Percentiles rank a stretch among this genome's conserved stretches.
Evolutionary conservation across 2,888 invertebrate species (phyloP).

Genomic region (Pharmacophagus antenor): DNA sequence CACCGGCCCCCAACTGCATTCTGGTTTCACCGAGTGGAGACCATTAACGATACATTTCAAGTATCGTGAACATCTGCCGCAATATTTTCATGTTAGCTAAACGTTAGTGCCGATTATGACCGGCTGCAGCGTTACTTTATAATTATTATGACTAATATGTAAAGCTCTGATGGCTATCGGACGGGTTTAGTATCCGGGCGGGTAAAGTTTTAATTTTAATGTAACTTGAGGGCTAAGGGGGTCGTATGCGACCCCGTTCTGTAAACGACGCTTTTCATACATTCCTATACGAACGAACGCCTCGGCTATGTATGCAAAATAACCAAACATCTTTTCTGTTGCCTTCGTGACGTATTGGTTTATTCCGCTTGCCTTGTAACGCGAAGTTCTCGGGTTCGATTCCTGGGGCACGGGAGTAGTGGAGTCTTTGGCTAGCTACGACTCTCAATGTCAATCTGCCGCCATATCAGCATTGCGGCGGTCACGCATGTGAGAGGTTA

Average conservation of each 20-base stretch:
- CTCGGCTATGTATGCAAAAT: too few relatives aligned
- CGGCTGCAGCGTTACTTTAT: slow-evolving; percentile 37
- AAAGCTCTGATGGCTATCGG: slow-evolving; percentile 18
- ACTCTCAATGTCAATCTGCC: too few relatives aligned
- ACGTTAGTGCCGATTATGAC: slow-evolving; percentile 41
- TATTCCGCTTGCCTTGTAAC: too few relatives aligned
- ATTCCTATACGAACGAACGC: not conserved
- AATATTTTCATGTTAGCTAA: slow-evolving; percentile 40
- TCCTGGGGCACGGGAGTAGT: too few relatives aligned
- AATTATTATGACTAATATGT: slow-evolving; percentile 34
- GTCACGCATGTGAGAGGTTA: too few relatives aligned
- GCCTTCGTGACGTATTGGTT: too few relatives aligned
- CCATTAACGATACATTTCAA: slow-evolving; percentile 47
- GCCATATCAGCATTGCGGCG: too few relatives aligned
- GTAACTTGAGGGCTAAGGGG: not conserved
- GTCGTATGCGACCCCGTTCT: not conserved
- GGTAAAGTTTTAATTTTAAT: slow-evolving; percentile 6
- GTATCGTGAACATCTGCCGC: slow-evolving; percentile 43
- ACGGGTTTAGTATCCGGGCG: slow-evolving; percentile 5
- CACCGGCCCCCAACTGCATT: slow-evolving; percentile 31
- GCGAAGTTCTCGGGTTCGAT: too few relatives aligned
- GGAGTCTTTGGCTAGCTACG: too few relatives aligned
- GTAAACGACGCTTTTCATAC: not conserved
- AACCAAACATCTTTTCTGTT: too few relatives aligned
- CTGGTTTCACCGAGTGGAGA: slow-evolving; percentile 46